Conservation (phyloP, 1,140 invertebrate species). For the Brachystomella parvula region DNA sequence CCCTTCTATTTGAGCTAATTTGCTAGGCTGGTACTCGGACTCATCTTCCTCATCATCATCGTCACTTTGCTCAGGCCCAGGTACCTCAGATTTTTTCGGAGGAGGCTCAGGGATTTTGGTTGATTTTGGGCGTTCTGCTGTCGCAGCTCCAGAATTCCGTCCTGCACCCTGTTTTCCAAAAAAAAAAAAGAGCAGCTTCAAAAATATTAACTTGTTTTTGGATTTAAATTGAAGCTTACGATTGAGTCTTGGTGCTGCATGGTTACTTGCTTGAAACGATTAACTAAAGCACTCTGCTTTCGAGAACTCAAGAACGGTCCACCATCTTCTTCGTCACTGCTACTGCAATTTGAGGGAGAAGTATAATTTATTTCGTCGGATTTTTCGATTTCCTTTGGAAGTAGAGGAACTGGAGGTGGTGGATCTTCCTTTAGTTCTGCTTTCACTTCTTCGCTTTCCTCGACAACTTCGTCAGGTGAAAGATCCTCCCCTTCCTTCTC, state of each 20-base stretch:
- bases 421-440: neutral
- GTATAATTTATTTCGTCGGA: no score
- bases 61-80: neutral
- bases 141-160: no score
- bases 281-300: neutral
- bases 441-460: neutral
- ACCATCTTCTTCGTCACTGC: neutral
- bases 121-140: no score
- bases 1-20: neutral
- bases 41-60: slow-evolving; percentile 10
- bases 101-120: no score
- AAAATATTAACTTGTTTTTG: no score
- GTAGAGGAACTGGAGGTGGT: neutral
- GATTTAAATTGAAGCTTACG: neutral
- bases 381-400: no score
- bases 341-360: no score
- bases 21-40: neutral
- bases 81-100: neutral
- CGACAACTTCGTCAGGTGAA: neutral
- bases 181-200: no score
- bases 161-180: no score
- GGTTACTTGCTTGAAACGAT: neutral
- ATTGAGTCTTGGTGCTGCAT: neutral
- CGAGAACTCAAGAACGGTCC: neutral
- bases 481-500: neutral